Conservation (phyloP, 2,888 invertebrate species). For the Spialia ferax region DNA sequence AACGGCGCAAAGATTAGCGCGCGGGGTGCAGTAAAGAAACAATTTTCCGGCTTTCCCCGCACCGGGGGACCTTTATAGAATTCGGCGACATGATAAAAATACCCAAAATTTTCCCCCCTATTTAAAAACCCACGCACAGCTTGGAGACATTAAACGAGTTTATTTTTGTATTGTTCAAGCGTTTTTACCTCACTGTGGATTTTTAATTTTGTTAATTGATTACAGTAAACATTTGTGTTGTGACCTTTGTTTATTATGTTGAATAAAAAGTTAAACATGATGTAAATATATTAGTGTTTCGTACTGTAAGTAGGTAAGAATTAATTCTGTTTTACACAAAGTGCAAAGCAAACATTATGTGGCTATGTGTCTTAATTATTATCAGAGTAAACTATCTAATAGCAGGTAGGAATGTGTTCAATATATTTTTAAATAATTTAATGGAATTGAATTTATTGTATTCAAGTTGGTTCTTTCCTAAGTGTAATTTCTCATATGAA, state of each 20-base stretch:
- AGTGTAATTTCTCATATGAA: neutral
- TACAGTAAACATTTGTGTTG: conserved; percentile 11
- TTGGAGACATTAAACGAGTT: conserved; percentile 53
- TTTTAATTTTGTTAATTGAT: neutral
- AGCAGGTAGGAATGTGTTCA: no score
- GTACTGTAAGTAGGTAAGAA: no score
- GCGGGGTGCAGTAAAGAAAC: conserved; percentile 83
- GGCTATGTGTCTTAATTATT: no score
- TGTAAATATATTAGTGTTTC: neutral
- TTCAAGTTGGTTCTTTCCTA: no score
- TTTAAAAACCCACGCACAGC: conserved; percentile 45
- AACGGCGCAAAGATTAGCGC: conserved; percentile 72
- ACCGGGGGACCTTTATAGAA: conserved; percentile 72
- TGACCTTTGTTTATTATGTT: neutral
- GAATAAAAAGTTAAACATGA: neutral
- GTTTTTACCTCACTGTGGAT: conserved; percentile 7
- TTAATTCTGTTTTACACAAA: no score
- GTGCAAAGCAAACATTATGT: no score
- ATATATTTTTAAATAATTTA: no score
- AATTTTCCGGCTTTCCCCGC: conserved; percentile 77
- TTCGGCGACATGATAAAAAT: conserved; percentile 80
- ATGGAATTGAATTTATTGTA: no score
- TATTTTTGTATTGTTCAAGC: conserved; percentile 46
- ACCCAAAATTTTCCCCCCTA: conserved; percentile 58
- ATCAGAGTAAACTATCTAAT: no score